phyloP scores from a whole-genome alignment of 2,113 vertebrate genomes.

The Oreocharis arfaki region DNA sequence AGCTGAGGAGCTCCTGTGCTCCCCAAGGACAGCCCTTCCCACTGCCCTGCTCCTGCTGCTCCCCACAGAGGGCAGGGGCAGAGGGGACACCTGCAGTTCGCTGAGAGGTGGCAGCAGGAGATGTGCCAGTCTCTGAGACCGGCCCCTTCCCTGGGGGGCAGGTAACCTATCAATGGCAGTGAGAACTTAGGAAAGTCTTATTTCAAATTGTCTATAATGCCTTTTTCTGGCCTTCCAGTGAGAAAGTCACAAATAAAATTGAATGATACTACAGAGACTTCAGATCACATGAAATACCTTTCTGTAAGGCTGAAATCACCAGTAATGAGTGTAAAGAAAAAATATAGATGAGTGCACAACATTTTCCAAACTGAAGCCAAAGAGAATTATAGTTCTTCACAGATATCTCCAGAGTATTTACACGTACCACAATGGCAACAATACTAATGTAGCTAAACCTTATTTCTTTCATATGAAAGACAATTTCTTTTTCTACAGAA shows the following conservation, averaged over 20 bases:
- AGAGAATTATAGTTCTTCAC: background rate
- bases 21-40: background rate
- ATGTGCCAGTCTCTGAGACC: fast-evolving
- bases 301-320: background rate
- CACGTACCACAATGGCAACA: background rate
- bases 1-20: background rate
- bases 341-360: background rate
- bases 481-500: background rate
- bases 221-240: background rate
- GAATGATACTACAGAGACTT: background rate
- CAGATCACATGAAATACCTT: background rate
- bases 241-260: background rate
- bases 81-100: background rate
- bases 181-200: background rate
- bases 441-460: background rate
- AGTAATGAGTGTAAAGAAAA: background rate
- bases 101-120: background rate
- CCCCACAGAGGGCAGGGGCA: background rate
- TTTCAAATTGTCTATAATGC: background rate
- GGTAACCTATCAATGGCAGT: background rate
- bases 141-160: background rate
- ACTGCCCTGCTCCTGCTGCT: background rate
- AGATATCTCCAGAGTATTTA: background rate
- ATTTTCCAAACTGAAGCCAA: background rate
- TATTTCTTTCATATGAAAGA: background rate